These are phyloP conservation scores for Chauna torquata DNA, from an alignment of 2,113 vertebrate species.

Conservation along the genomic window DNA sequence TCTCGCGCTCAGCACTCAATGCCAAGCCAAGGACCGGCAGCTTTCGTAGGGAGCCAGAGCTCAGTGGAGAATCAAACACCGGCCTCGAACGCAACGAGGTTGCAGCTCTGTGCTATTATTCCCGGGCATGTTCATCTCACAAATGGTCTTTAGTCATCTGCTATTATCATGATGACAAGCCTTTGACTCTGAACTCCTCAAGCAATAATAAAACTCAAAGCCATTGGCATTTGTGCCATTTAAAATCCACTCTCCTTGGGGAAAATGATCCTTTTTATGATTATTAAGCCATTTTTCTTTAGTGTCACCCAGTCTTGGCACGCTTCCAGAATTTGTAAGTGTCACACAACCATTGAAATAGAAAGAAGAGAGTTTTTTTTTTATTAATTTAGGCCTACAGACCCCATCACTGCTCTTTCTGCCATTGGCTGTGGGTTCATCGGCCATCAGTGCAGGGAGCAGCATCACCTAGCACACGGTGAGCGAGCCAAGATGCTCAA, in stretches of 20 bases:
- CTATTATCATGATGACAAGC: slow-evolving; percentile 43
- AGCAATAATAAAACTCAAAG: slow-evolving; percentile 34
- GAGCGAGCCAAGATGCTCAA: not conserved
- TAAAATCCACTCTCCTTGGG: slow-evolving; percentile 36
- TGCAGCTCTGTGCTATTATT: slow-evolving; percentile 5
- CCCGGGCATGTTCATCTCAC: slow-evolving; percentile 42
- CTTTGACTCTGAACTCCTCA: not conserved
- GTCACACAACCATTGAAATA: not conserved
- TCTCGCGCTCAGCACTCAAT: slow-evolving; percentile 13
- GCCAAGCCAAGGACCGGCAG: slow-evolving; percentile 22
- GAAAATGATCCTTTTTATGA: slow-evolving; percentile 59
- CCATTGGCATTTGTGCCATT: slow-evolving; percentile 34
- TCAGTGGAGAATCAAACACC: not conserved
- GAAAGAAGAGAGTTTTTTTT: not conserved
- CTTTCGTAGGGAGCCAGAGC: not conserved
- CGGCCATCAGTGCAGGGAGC: not conserved
- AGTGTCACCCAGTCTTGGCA: slow-evolving; percentile 16
- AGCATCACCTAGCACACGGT: not conserved
- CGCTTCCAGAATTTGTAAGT: slow-evolving; percentile 24
- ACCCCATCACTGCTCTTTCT: not conserved
- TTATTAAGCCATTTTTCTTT: slow-evolving; percentile 49
- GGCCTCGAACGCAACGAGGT: not conserved
- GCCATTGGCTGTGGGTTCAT: not conserved
- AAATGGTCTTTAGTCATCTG: slow-evolving; percentile 22
- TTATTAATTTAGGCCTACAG: not conserved